Conservation (phyloP, 2,888 invertebrate species). For the Heteropelma amictum region DNA sequence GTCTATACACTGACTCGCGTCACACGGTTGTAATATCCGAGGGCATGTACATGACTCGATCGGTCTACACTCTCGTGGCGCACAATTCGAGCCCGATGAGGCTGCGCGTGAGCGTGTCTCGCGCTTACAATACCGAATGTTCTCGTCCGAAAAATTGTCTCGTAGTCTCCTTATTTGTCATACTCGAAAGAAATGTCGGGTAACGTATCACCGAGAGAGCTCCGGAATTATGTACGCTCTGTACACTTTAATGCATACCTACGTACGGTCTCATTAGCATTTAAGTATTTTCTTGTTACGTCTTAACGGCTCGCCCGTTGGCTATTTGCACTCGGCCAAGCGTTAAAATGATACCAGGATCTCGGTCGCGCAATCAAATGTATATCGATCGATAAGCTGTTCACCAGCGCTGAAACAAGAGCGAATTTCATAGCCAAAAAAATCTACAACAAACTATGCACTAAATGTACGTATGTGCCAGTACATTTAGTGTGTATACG, state of each 20-base stretch:
- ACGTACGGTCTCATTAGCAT: slow-evolving; percentile 55
- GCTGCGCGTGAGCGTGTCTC: slow-evolving; percentile 36
- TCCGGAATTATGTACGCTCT: slow-evolving; percentile 42
- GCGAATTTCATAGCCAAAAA: no score
- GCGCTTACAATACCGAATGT: slow-evolving; percentile 35
- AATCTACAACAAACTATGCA: no score
- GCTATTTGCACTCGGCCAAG: slow-evolving; percentile 46
- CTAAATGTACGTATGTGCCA: no score
- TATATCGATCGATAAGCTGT: slow-evolving; percentile 48
- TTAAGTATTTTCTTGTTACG: slow-evolving; percentile 40
- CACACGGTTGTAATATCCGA: background rate
- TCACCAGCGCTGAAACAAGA: no score
- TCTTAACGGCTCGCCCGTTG: slow-evolving; percentile 18
- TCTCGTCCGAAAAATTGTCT: slow-evolving; percentile 27
- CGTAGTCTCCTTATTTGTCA: slow-evolving; percentile 34
- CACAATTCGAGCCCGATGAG: slow-evolving; percentile 13
- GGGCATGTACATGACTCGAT: slow-evolving; percentile 52
- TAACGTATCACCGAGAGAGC: background rate
- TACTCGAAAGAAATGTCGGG: slow-evolving; percentile 23
- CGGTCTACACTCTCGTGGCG: slow-evolving; percentile 3
- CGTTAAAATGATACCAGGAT: slow-evolving; percentile 49
- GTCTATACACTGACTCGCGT: background rate
- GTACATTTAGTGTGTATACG: no score
- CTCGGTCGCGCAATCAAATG: slow-evolving; percentile 24
- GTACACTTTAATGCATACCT: slow-evolving; percentile 11